A percentile compares a stretch with the other conserved stretches of the same genome.
These are phyloP conservation scores for Bombus vancouverensis DNA, from an alignment of 1,140 invertebrate species.

Conservation along the genomic window DNA sequence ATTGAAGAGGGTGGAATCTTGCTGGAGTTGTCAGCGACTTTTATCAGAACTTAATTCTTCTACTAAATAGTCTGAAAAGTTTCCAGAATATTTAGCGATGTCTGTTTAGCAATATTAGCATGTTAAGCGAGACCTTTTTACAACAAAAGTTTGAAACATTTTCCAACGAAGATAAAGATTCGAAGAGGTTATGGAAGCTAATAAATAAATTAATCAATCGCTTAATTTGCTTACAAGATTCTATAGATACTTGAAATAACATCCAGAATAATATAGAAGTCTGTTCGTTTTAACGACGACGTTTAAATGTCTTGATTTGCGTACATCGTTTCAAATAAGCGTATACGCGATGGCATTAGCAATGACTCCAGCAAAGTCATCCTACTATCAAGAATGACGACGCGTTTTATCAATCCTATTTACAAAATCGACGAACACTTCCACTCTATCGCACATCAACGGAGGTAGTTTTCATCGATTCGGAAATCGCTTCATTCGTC, in stretches of 20 bases:
- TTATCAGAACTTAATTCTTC: too few relatives aligned
- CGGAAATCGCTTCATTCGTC: slow-evolving; percentile 46
- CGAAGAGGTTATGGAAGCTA: too few relatives aligned
- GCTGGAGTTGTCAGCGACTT: too few relatives aligned
- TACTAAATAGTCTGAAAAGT: too few relatives aligned
- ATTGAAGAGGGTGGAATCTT: too few relatives aligned
- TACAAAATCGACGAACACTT: slow-evolving; percentile 34
- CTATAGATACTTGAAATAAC: not conserved
- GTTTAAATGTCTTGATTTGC: slow-evolving; percentile 9
- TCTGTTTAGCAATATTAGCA: too few relatives aligned
- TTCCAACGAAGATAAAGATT: too few relatives aligned
- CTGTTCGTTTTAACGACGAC: not conserved
- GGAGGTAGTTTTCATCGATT: slow-evolving; percentile 16
- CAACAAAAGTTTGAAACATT: too few relatives aligned
- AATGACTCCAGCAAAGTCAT: slow-evolving; percentile 61
- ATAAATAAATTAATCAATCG: too few relatives aligned
- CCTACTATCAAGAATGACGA: slow-evolving; percentile 52
- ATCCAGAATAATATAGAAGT: not conserved
- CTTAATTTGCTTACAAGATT: too few relatives aligned
- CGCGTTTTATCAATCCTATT: slow-evolving; percentile 55
- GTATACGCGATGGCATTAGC: slow-evolving; percentile 19
- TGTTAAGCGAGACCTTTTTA: too few relatives aligned
- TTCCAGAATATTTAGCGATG: too few relatives aligned
- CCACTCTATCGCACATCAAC: slow-evolving; percentile 46
- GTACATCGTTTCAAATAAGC: slow-evolving; percentile 20